A percentile compares a stretch with the other conserved stretches of the same genome.
Conservation (phyloP, 2,113 vertebrate species). For the Nettapus auritus region DNA sequence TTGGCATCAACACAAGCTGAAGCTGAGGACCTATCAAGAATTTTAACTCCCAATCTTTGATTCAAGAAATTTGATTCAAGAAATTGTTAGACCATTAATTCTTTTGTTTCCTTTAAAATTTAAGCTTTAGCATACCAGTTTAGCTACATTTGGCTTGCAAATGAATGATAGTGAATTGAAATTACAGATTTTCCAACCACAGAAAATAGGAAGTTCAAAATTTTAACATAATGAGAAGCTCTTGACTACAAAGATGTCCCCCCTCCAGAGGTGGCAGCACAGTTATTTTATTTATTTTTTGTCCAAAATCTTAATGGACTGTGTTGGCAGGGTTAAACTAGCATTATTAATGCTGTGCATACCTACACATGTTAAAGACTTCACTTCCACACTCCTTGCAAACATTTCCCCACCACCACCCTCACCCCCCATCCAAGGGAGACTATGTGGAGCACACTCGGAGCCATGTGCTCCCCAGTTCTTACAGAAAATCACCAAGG, state of each 20-base stretch:
- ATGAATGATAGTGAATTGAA: neutral
- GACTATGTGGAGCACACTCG: neutral
- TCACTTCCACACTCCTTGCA: neutral
- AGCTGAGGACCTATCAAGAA: neutral
- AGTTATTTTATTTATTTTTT: neutral
- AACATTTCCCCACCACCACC: neutral
- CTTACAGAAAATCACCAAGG: neutral
- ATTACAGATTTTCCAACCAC: neutral
- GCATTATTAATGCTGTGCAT: neutral
- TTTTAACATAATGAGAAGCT: neutral
- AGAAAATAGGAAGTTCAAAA: neutral
- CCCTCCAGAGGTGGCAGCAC: neutral
- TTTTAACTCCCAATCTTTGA: neutral
- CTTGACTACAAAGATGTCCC: neutral
- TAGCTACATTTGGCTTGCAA: neutral
- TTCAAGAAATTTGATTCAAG: neutral
- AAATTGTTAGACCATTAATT: neutral
- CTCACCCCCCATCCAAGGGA: neutral
- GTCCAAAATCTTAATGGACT: neutral
- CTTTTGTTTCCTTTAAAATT: neutral
- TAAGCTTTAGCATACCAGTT: neutral
- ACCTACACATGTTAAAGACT: neutral
- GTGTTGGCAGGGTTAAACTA: neutral
- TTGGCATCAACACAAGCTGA: neutral
- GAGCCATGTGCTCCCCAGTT: neutral